Base-by-base conservation (phyloP, 2,797 vertebrate genomes). In the Sebastes reedi region DNA sequence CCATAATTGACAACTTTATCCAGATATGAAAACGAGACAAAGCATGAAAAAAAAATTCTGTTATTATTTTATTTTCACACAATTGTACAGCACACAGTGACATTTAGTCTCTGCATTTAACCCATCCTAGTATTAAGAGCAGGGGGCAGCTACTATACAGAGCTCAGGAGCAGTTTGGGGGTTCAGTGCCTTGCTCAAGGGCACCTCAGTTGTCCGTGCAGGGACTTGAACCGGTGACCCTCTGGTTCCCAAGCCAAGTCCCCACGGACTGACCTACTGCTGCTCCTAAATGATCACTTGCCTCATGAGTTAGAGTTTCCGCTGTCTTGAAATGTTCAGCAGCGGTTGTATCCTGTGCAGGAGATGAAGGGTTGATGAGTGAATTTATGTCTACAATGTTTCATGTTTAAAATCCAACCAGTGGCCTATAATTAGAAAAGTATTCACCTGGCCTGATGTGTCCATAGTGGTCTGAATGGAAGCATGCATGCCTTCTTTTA, bases 401-500 rank as follows among this genome's bases (percentile, higher is more conserved):
- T 67, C 6, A 58, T 59, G 5, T 58, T 59, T 6, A 12, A 18
- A 24, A 18, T 30, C 5, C 2, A 66, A n/a, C 16, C 14, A 20
- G 4, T 9, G 7, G 6, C 32, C 8, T 58, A 3, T 55, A 25
- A 42, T n/a, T 5, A 65, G 6, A 30, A 18, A 20, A 27, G 4
- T 75, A 5, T 89, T 95, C 83, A 96, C 96, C 79, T 29, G 67
- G 13, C 52, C 67, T 0, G 93, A 91, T 30, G 90, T 81, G 52
- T 95, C 92, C 12, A 85, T 75, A 16, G 82, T 80, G 46, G 85
- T 82, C 88, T 96, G 95, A 12, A 94, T 79, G 12, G 94, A 91
- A 2, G 91, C 87, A 14, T 73, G 88, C 4, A 96, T 86, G 25
- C 96, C 97, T 11, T 91, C 84, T 80, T 96, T 96, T 29, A 97